Evolutionary conservation across 2,113 vertebrate species (phyloP).

Genomic region (Callionymus lyra): DNA sequence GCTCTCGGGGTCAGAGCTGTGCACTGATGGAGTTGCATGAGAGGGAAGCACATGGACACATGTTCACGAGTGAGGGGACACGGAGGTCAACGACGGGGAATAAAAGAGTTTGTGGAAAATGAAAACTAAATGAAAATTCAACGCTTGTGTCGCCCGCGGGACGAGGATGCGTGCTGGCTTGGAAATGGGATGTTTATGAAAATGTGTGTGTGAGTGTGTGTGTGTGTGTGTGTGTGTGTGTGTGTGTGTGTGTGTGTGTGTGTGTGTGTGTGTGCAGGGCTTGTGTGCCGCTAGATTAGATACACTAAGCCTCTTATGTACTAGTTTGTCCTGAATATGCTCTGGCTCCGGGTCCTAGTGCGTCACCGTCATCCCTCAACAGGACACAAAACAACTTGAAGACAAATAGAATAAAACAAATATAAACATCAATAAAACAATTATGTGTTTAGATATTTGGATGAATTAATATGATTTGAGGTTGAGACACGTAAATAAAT

Average conservation of each 20-base stretch:
- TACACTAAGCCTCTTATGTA: conserved; percentile 70
- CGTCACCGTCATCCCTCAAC: conserved; percentile 2
- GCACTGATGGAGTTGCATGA: conserved; percentile 35
- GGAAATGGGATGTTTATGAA: conserved; percentile 50
- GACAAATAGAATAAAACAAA: conserved; percentile 8
- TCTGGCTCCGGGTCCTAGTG: conserved; percentile 64
- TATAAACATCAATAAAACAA: conserved; percentile 22
- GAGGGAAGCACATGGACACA: conserved; percentile 42
- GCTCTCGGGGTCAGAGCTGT: too few species aligned
- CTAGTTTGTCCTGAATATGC: conserved; percentile 67
- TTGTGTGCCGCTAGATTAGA: conserved; percentile 63
- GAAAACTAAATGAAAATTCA: conserved; percentile 60
- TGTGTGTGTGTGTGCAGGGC: conserved; percentile 28
- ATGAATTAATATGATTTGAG: background rate
- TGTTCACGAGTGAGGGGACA: conserved; percentile 27
- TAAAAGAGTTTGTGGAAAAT: conserved; percentile 55
- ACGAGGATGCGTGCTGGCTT: conserved; percentile 42
- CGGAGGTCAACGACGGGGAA: conserved; percentile 43
- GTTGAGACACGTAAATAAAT: background rate
- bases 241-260: conserved; percentile 29
- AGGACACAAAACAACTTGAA: conserved; percentile 2
- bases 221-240: conserved; percentile 27
- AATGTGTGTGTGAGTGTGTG: conserved; percentile 31
- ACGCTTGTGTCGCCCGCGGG: conserved; percentile 40
- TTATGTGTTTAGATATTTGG: background rate